Evolutionary conservation across 2,888 invertebrate species (phyloP).

Genomic region (Punctoribates punctum): DNA sequence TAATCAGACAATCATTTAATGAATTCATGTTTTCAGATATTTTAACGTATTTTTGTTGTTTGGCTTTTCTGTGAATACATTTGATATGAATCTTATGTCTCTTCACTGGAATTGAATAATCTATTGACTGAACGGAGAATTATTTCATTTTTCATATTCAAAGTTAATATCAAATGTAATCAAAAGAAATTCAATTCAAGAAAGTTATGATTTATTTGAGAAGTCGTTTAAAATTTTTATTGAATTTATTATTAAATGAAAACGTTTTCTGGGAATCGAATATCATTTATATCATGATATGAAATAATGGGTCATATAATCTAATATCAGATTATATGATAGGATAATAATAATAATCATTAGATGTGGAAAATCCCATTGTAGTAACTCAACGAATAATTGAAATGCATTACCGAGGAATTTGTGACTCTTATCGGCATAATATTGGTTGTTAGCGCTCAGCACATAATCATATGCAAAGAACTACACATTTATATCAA

Average conservation of each 20-base stretch:
- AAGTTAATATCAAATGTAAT: too few relatives aligned
- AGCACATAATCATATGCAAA: too few relatives aligned
- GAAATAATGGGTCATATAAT: background rate
- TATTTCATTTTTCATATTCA: too few relatives aligned
- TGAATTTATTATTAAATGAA: background rate
- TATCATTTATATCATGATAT: conserved; percentile 13
- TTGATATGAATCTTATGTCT: too few relatives aligned
- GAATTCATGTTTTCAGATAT: background rate
- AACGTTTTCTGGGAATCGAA: background rate
- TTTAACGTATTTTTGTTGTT: background rate
- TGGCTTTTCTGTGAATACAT: background rate
- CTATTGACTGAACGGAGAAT: too few relatives aligned
- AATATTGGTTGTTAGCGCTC: too few relatives aligned
- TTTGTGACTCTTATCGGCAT: background rate
- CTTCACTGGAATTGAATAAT: too few relatives aligned
- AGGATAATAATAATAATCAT: conserved; percentile 16
- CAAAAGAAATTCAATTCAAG: too few relatives aligned
- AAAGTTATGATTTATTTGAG: too few relatives aligned
- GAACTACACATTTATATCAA: too few relatives aligned
- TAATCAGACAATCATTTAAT: conserved; percentile 11
- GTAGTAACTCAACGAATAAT: background rate
- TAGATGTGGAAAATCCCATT: background rate
- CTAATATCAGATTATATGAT: conserved; percentile 9
- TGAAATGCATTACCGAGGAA: background rate
- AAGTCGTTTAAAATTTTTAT: too few relatives aligned